Base-by-base conservation (phyloP, 2,797 vertebrate genomes). In the Brachymystax lenok region DNA sequence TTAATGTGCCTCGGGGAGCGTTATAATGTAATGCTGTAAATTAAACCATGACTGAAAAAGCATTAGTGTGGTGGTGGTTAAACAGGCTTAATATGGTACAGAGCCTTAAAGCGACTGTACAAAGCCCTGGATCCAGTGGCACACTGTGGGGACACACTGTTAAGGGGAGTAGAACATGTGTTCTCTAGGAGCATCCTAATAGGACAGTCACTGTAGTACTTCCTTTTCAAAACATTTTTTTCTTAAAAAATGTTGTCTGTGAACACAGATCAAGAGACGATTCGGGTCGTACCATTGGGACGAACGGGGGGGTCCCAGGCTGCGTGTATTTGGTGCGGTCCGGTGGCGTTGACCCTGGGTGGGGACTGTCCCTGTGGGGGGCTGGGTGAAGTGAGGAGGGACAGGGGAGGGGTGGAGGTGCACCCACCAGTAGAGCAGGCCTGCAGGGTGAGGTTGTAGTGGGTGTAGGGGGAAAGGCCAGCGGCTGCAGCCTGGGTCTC, bases 231-330 rank as follows among this genome's bases (percentile, higher is more conserved):
- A 40, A 40, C 8, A 0, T 2, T 40, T 40, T 40, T 10, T 8
- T 40, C 40, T 46, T 12, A 8, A 10, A 24, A 24, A 24, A 24
- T 46, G 40, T 46, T 10, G 40, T 46, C 40, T 46, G 40, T 46
- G 40, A 46, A 46, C 40, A 46, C 40, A 46, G 40, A 46, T 46
- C 40, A 12, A 46, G 40, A 46, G 40, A 35, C 52, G 12, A 61
- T 51, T 75, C 14, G 16, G 61, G n/a, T 79, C 90, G 72, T 96
- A 99, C 97, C 97, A 74, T 99, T 98, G 70, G 95, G 92, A 78
- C 95, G 91, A 54, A 70, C 66, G 0, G 97, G 96, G 1, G 96
- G 94, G 52, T 92, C 86, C 97, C 97, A 98, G 66, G 92, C 83
- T 71, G 94, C 89, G 8, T 90, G 79, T 67, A 98, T 90, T 72